Evolutionary conservation across 2,113 vertebrate species (phyloP), one percentile per base, ranked within the genome.

Genomic region (Dipodomys merriami): DNA sequence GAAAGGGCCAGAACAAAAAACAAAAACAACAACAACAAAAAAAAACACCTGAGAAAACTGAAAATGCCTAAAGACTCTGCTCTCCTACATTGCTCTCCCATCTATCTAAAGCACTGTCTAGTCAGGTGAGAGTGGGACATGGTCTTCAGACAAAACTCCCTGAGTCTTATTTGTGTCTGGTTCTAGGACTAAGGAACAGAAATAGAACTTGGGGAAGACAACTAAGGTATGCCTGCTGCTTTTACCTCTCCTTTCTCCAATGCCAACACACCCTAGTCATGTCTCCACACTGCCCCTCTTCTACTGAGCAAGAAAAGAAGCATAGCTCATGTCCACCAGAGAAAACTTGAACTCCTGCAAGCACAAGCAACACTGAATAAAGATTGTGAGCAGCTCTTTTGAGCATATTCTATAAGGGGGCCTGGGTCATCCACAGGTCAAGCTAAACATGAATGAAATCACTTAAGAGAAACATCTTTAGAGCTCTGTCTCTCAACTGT

Each of bases 11-110:
- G 88, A 86, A 93, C 77, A 73, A 92, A 39, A 39, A 39, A 39
- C 5, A 39, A 39, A 39, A 39, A 39, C 39, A 39, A 92, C 62
- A 39, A 92, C 62, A 91, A 93, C 76, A 91, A 93, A 95, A 91
- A 95, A 74, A 39, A 39, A 39, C 39, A 39, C 39, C 39, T 39
- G 39, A 39, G 39, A 39, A 39, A 39, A 39, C 39, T 5, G 83
- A 87, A 95, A 90, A 73, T 68, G 78, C 85, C 87, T 27, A 30
- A 94, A 94, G 89, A 86, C 79, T 82, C 81, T 44, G 53, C 72
- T 87, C 39, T 39, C 64, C 64, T 80, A 65, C 64, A 22, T 0
- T 9, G 18, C 60, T 78, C 39, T 39, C 39, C 39, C 39, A 6
- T 39, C 39, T 39, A 39, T 39, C 39, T 39, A 39, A 39, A 39